Evolutionary conservation across 30 jellyfish, hydroid and myxozoan genomes (phyloP), one percentile per base, ranked within the genome.

Genomic region (Hydractinia echinata): DNA sequence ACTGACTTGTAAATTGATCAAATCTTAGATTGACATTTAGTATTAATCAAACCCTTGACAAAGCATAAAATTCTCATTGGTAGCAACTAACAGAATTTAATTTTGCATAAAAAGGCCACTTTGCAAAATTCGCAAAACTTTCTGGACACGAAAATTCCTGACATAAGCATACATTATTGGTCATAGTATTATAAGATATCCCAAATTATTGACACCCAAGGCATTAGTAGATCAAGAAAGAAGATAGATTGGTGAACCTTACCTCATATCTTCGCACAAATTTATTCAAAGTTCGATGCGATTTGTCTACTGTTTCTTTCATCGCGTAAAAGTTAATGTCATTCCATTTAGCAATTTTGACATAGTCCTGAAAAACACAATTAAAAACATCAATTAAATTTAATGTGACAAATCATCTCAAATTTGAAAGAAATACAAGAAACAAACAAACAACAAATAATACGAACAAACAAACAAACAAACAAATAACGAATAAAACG

Each of bases 321-420:
- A 94, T 72, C 20, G 99, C 96, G 66, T 83, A 94, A 49, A 67
- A 94, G 56, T 94, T 94, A 0, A 94, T 85, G 54, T 88, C 96
- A 39, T 85, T 94, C 99, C 99, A 94, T 80, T 90, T 84, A 39
- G 95, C 95, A 14, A 94, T 88, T 76, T 94, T 88, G 58, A 94
- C 96, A 77, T 68, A 94, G 72, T 94, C 99, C 99, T 94, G 30
- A 14, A 54, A 56, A 54, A 61, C 19, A 13, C 4, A 64, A 64
- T 6, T 51, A 64, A 64, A 44, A 64, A 64, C 19, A 64, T 3
- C 69, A 0, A 58, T 58, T 16, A 58, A 11, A 58, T n/a, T 64
- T 51, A 1, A 58, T 64, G 74, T 64, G 2, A n/a, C 3, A 64
- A 7, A 64, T 51, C 8, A 6, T 7, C 74, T 51, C 19, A 64